Base-by-base conservation (phyloP, 2,797 vertebrate genomes). In the Premnoplex brunnescens region DNA sequence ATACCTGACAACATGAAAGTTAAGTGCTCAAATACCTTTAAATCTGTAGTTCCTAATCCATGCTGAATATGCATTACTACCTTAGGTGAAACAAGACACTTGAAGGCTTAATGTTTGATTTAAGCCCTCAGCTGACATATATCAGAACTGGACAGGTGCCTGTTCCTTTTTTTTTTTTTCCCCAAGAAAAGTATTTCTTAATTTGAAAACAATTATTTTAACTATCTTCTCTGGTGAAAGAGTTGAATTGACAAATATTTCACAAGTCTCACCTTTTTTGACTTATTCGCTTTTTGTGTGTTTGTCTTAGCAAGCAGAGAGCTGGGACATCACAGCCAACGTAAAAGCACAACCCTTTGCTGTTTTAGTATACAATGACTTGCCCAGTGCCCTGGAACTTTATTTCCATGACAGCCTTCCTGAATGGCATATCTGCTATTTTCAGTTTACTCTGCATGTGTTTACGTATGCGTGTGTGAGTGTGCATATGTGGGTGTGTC, bases 371-470 rank as follows among this genome's bases (percentile, higher is more conserved):
- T 32, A 69, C 36, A 69, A 49, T 63, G 28, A 76, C 36, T 88
- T 34, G 20, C 83, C 59, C 1, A 0, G 63, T 88, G 32, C 68
- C 87, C 60, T 85, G 72, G 56, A 66, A 88, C 86, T 86, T 73
- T 67, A 78, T 94, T 71, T 83, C 83, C 92, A 95, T 97, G 94
- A 94, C 89, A 91, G 95, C 80, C 71, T 94, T 82, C 80, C 73
- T 94, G 94, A 96, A 95, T 74, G 91, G 80, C 80, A 69, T 96
- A 91, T 94, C 96, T 96, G 77, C 88, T 56, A 27, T 90, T 92
- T 96, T 24, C 69, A 79, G 89, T 96, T 90, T 95, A 58, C 93
- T 82, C 77, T 94, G 74, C 1, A 0, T 14, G 34, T 52, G 71
- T 94, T 93, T 95, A 86, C 86, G 63, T 95, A 78, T 27, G 62